Conservation (phyloP, 2,113 vertebrate species). For the Amphilophus citrinellus region DNA sequence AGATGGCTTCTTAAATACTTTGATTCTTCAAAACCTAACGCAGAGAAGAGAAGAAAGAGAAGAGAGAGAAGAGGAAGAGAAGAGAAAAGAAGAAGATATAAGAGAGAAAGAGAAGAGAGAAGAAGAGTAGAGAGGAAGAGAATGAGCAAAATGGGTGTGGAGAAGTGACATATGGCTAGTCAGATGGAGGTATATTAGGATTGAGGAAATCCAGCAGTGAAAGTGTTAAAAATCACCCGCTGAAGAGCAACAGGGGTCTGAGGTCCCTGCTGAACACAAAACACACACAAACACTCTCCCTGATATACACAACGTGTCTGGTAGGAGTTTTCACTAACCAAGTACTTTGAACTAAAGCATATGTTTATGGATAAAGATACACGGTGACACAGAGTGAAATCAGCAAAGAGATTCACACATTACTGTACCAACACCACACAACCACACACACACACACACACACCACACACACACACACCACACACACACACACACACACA, state of each 20-base stretch:
- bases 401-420: conserved; percentile 27
- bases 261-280: conserved; percentile 38
- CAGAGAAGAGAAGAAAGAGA: neutral
- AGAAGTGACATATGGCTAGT: conserved; percentile 65
- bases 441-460: conserved; percentile 25
- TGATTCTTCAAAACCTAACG: neutral
- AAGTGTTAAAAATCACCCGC: conserved; percentile 71
- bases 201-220: conserved; percentile 63
- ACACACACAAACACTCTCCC: conserved; percentile 8
- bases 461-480: too few relatives aligned
- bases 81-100: neutral
- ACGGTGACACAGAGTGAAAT: conserved; percentile 15
- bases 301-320: neutral
- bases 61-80: neutral
- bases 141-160: neutral
- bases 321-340: neutral
- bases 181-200: conserved; percentile 69
- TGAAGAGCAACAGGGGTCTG: conserved; percentile 38
- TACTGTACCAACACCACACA: too few relatives aligned
- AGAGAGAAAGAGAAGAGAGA: neutral
- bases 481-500: conserved; percentile 33
- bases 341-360: neutral
- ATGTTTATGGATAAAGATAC: neutral
- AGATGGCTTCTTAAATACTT: neutral
- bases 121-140: too few relatives aligned